Conservation (phyloP, 37 sponge, comb jelly and placozoan genomes). For the Halichondria panicea region DNA sequence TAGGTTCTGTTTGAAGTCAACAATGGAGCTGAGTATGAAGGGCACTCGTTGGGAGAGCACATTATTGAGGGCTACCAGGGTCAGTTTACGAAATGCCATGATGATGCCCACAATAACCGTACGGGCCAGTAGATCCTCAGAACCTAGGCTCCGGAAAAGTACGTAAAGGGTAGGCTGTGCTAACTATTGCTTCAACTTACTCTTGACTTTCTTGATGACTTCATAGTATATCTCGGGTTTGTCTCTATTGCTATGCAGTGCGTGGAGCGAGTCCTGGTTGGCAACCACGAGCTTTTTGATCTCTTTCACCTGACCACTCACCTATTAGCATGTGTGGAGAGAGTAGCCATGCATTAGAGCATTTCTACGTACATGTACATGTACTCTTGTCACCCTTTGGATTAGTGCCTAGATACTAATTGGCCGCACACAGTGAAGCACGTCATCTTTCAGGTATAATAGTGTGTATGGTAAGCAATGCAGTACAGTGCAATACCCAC, state of each 20-base stretch:
- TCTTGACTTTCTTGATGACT: slow-evolving; percentile 51
- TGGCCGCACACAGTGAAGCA: too few species aligned
- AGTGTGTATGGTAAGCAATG: background rate
- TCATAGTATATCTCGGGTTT: slow-evolving; percentile 84
- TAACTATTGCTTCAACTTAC: slow-evolving; percentile 29
- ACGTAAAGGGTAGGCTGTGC: background rate
- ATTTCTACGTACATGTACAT: background rate
- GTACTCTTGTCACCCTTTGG: too few species aligned
- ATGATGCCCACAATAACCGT: slow-evolving; percentile 79
- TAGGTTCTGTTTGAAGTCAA: slow-evolving; percentile 72
- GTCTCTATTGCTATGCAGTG: slow-evolving; percentile 84
- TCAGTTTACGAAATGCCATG: slow-evolving; percentile 78
- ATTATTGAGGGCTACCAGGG: slow-evolving; percentile 65
- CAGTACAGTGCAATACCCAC: too few species aligned
- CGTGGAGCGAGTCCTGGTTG: slow-evolving; percentile 86
- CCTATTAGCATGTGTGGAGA: slow-evolving; percentile 32
- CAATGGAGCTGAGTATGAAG: slow-evolving; percentile 76
- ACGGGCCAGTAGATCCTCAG: slow-evolving; percentile 72
- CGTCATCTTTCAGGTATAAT: background rate
- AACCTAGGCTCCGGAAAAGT: slow-evolving; percentile 27
- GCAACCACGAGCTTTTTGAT: slow-evolving; percentile 79
- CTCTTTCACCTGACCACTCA: slow-evolving; percentile 85
- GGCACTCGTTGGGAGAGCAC: slow-evolving; percentile 67
- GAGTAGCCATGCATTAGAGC: background rate
- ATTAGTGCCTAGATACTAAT: too few species aligned